Base-by-base conservation (phyloP, 2,113 vertebrate species). In the Hypocryptadius cinnamomeus region DNA sequence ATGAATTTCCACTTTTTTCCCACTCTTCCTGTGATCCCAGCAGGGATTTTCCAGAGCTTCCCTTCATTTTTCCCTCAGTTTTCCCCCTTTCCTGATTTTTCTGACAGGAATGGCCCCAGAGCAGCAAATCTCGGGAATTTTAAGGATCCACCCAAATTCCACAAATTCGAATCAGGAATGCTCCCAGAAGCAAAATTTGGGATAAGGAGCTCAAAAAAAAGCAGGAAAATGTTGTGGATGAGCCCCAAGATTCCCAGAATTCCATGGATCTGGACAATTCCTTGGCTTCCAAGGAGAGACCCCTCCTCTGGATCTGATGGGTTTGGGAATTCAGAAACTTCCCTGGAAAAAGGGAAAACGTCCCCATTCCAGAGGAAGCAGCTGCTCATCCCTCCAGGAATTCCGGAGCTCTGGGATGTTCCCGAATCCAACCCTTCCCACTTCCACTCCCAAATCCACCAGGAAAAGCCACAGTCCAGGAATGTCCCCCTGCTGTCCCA, bases 31-130 rank as follows among this genome's bases (percentile, higher is more conserved):
- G 1, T 9, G n/a, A 48, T 76, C 27, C 56, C 27, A 24, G n/a
- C 56, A 48, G n/a, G 56, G 27, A 60, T 48, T 48, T 76, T 20
- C 27, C 2, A 1, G 27, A 47, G 4, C 8, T 8, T 76, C 27
- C 56, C 27, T 31, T 42, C 13, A 17, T 51, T 78, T 78, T 35
- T 53, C 31, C 60, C 11, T 42, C 1, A 0, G 3, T 22, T 79
- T 42, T 31, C 2, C 14, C 11, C 13, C 14, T 28, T n/a, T 40
- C 37, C 47, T 0, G 0, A 30, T 30, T 59, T 59, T 51, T 17
- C 37, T 4, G 1, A 16, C 13, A 15, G 17, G 22, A 59, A 22
- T 0, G 0, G 6, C 15, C 21, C 44, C 1, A 0, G 28, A 63
- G 30, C 24, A 23, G 37, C 39, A n/a, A 64, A 53, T 53, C 24